Evolutionary conservation across 2,797 vertebrate species (phyloP).

Genomic region (Rhodeus uyekii): DNA sequence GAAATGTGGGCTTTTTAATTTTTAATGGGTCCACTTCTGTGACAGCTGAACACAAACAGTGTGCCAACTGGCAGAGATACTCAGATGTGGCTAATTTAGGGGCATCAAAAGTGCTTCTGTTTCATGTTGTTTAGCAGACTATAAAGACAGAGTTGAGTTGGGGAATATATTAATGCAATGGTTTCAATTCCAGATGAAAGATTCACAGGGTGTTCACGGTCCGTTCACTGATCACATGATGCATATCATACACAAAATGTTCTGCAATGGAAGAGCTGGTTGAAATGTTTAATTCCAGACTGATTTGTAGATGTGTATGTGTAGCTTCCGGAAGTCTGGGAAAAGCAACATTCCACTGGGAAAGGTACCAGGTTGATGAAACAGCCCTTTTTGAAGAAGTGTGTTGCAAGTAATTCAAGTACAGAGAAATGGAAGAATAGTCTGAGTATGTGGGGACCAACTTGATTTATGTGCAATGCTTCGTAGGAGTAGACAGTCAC

Average conservation of each 20-base stretch:
- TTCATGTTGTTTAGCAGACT: not conserved
- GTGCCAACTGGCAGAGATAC: not conserved
- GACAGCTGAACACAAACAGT: not conserved
- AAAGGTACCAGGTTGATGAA: not conserved
- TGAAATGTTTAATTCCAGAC: not conserved
- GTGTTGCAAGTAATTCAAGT: not conserved
- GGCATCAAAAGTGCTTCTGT: not conserved
- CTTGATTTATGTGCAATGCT: slow-evolving; percentile 3
- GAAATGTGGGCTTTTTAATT: not conserved
- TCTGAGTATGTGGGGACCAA: not conserved
- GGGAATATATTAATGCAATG: not conserved
- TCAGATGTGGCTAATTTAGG: not conserved
- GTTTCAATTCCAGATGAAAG: not conserved
- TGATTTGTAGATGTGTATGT: not conserved
- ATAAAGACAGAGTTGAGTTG: not conserved
- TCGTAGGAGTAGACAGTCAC: slow-evolving; percentile 11
- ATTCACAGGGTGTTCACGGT: not conserved
- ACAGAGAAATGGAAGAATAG: not conserved
- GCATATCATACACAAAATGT: not conserved
- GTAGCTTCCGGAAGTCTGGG: not conserved
- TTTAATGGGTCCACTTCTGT: slow-evolving; percentile 23
- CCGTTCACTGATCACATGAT: not conserved
- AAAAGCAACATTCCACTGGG: not conserved
- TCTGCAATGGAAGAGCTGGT: not conserved
- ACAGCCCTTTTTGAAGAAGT: not conserved